These are phyloP conservation scores for Propithecus coquereli DNA, from an alignment of 2,113 vertebrate species.

Conservation along the genomic window DNA sequence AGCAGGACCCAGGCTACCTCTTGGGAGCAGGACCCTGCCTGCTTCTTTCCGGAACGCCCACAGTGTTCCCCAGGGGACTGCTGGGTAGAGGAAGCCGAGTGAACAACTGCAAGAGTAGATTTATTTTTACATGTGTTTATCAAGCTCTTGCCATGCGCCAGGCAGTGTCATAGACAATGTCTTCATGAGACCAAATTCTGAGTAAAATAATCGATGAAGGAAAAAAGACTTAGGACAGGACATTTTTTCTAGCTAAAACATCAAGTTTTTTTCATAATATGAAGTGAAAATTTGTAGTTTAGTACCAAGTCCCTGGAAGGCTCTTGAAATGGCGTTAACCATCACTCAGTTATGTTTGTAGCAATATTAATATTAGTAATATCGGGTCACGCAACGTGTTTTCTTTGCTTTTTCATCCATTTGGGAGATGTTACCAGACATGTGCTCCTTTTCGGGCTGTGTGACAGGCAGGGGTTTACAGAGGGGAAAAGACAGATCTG, in stretches of 20 bases:
- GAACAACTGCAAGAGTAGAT: fast-evolving
- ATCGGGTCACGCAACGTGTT: fast-evolving
- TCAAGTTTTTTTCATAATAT: background rate
- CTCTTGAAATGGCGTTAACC: background rate
- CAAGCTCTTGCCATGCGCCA: fast-evolving
- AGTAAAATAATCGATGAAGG: background rate
- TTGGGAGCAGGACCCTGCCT: too few species aligned
- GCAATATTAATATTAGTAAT: fast-evolving
- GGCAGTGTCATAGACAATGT: fast-evolving
- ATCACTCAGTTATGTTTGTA: background rate
- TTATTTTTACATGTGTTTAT: fast-evolving
- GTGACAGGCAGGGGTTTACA: background rate
- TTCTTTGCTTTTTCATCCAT: fast-evolving
- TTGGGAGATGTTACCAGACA: too few species aligned
- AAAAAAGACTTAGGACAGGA: background rate
- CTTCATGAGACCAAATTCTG: background rate
- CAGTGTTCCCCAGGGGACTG: fast-evolving
- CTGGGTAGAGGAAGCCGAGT: fast-evolving
- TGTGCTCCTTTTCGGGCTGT: too few species aligned
- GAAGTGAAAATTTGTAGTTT: background rate
- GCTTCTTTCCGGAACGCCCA: too few species aligned
- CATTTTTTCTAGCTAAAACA: background rate
- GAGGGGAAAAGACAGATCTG: background rate
- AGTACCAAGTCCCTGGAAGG: background rate
- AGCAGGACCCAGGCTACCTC: background rate